A percentile compares a stretch with the other conserved stretches of the same genome.
Conservation (phyloP, 2,888 invertebrate genomes). For the Acheta domesticus region DNA sequence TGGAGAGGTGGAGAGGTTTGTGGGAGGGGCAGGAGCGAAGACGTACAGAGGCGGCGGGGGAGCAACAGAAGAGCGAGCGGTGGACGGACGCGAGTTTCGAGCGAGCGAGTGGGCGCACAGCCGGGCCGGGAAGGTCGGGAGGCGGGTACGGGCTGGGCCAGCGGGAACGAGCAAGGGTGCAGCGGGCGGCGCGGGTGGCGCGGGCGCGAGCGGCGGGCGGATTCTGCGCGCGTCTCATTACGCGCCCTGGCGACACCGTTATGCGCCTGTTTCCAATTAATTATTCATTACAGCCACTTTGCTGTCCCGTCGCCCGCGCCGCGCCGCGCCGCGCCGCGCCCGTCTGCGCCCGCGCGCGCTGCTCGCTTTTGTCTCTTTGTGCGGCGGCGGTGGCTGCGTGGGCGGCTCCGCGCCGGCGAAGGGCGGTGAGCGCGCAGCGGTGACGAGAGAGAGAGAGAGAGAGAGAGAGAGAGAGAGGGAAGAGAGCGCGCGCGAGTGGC, state of each 20-base stretch:
- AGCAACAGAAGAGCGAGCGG: too few relatives aligned
- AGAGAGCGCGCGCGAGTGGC: not conserved
- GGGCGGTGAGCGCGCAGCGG: not conserved
- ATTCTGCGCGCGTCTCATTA: conserved; percentile 18
- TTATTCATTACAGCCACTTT: conserved; percentile 6
- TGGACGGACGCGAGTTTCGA: too few relatives aligned
- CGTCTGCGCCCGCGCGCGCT: not conserved
- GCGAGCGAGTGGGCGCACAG: too few relatives aligned
- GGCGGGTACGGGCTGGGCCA: not conserved
- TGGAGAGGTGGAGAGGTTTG: too few relatives aligned
- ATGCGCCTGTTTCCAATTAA: conserved; percentile 7
- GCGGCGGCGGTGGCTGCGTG: not conserved
- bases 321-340: not conserved
- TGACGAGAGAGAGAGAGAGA: not conserved
- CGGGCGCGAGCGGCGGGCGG: not conserved
- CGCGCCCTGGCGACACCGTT: conserved; percentile 18
- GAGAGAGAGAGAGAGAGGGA: not conserved
- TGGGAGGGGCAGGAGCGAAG: too few relatives aligned
- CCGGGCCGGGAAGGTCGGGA: too few relatives aligned
- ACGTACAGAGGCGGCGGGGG: too few relatives aligned
- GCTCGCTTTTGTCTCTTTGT: conserved; percentile 18
- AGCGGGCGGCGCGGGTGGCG: not conserved
- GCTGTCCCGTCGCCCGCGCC: not conserved
- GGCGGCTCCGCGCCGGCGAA: not conserved
- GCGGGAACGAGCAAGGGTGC: not conserved